phyloP scores from a whole-genome alignment of 2,797 vertebrate genomes.

The Pelochelys cantorii region DNA sequence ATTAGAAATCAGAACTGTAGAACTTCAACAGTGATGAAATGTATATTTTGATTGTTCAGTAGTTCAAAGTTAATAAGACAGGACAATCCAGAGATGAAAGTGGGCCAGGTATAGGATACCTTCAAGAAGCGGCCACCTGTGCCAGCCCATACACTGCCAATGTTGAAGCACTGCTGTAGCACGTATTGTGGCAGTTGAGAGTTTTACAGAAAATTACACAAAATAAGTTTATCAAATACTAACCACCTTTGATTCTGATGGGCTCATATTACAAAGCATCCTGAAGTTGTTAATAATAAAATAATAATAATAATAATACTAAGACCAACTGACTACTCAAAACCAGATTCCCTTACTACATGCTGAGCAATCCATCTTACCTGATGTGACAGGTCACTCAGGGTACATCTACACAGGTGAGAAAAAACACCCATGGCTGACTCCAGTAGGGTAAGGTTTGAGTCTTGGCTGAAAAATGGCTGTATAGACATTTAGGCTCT shows the following conservation, averaged over 20 bases:
- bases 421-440: neutral
- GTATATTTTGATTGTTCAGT: neutral
- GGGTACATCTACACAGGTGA: neutral
- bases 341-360: neutral
- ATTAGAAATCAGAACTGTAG: neutral
- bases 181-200: neutral
- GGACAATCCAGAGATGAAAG: neutral
- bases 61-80: fast-evolving
- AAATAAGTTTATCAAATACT: neutral
- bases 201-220: neutral
- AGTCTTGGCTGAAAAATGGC: neutral
- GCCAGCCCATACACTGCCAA: too few species aligned
- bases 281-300: neutral
- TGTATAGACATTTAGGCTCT: neutral
- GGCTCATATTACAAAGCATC: neutral
- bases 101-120: too few species aligned
- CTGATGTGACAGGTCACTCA: neutral
- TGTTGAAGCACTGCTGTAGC: too few species aligned
- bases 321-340: neutral
- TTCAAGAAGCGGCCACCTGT: too few species aligned
- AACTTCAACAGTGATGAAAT: neutral
- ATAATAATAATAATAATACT: neutral
- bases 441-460: neutral
- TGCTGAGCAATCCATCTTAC: neutral
- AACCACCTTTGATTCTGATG: neutral